Evolutionary conservation across 2,888 invertebrate genomes (phyloP), one percentile per base, ranked within the genome.

Genomic region (Caprella mutica): DNA sequence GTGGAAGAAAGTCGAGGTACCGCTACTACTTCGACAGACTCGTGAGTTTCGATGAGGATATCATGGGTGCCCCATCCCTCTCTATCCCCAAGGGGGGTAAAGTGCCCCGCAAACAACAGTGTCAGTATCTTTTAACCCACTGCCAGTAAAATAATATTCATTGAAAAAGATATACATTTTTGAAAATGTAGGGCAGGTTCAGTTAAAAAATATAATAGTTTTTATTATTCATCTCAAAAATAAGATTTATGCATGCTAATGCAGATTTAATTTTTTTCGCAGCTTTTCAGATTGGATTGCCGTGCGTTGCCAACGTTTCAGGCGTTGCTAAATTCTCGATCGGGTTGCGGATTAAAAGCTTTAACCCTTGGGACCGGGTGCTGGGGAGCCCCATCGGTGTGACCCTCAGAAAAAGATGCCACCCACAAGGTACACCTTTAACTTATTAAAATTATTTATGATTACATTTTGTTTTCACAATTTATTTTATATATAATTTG

Each of bases 371-470:
- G 65, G 80, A 81, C 71, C 82, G 86, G 65, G 75, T 91, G 68
- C 84, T 85, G 71, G 90, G 90, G 70, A 91, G 89, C 70, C 91
- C 91, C 61, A 77, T 92, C 69, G 80, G 87, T 70, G 78, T 91
- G 71, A 84, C 83, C 75, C 80, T 91, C 72, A 82, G 86, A 76
- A 91, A 91, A 81, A 90, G 91, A 80, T 92, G 91, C 79, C 84
- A 86, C 74, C 44, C 43, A 8, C 23, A 21, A 17, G 54, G 54
- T 54, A 48, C 26, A n/a, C 19, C 14, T 17, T 21, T 24, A 21
- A 43, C 5, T 14, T 5, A 14, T 19, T 35, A 12, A 14, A 35
- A 35, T 35, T 35, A 35, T 14, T 35, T 12, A 12, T 35, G 14
- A 35, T n/a, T n/a, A n/a, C n/a, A n/a, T n/a, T n/a, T n/a, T n/a